Evolutionary conservation across 2,797 vertebrate species (phyloP), one percentile per base, ranked within the genome.

Genomic region (Sebastes taczanowskii): DNA sequence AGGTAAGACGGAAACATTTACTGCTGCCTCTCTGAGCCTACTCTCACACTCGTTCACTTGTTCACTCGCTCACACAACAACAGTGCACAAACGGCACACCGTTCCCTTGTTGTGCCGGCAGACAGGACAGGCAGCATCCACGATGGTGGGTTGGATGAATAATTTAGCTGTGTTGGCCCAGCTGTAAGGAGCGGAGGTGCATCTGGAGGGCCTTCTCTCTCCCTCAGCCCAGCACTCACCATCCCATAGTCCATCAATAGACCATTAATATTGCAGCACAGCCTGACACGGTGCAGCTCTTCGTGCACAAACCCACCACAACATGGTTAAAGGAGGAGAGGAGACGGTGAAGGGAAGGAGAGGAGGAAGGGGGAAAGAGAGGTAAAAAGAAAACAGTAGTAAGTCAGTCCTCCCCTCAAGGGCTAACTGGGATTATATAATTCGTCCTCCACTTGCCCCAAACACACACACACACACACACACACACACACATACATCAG

Each of bases 181-280:
- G 90, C 92, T 92, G 88, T 82, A 89, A 91, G 89, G 88, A 95
- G 92, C 68, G 62, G 91, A 92, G 93, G 93, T 93, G 92, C 91
- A 92, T 95, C 93, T 93, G 90, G 90, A 92, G 88, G 91, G 87
- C 86, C 86, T 89, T 71, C 78, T 78, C 85, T 73, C 87, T 91
- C 90, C 90, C 91, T 91, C 80, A 85, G 88, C 88, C 92, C 86
- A 78, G 91, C 92, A 91, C 93, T 95, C 92, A 90, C 91, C 89
- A 86, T 90, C 90, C 92, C 91, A 87, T 86, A 94, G 91, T 93
- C 94, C 94, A 94, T 95, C 94, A 95, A 94, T 94, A 94, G 90
- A 90, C 80, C 92, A 96, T 96, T 94, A 95, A 95, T 96, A 95
- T 95, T 96, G 93, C 92, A 95, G 86, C 81, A 85, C 55, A 72